A percentile compares a stretch with the other conserved stretches of the same genome.
Evolutionary conservation across 1,140 invertebrate genomes (phyloP).

Genomic region (Lordiphosa clarofinis): DNA sequence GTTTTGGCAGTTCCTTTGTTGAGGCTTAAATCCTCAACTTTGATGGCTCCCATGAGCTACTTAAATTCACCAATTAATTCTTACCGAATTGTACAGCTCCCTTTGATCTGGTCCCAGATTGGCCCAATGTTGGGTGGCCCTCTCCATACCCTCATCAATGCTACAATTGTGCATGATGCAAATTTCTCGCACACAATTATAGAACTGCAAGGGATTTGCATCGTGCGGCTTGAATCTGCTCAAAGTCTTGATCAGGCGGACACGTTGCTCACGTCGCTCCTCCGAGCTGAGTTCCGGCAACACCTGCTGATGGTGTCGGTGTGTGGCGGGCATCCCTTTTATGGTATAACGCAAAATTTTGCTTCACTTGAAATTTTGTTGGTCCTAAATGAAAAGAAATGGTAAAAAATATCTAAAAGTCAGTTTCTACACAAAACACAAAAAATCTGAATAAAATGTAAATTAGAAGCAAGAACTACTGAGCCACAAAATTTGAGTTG

Average conservation of each 20-base stretch:
- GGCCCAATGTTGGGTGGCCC: slow-evolving; percentile 33
- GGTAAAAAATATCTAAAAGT: no score
- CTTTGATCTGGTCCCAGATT: slow-evolving; percentile 21
- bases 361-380: slow-evolving; percentile 3
- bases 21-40: no score
- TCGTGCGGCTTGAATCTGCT: slow-evolving; percentile 34
- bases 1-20: no score
- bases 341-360: slow-evolving; percentile 1
- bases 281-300: background rate
- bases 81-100: slow-evolving; percentile 51
- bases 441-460: slow-evolving; percentile 18
- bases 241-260: slow-evolving; percentile 29
- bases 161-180: slow-evolving; percentile 65
- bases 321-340: no score
- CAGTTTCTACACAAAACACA: no score
- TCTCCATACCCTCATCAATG: slow-evolving; percentile 55
- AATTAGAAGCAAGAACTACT: background rate
- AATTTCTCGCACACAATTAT: slow-evolving; percentile 54
- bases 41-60: no score
- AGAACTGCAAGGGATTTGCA: slow-evolving; percentile 57
- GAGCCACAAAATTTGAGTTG: background rate
- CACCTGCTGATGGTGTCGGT: background rate
- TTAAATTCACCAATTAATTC: background rate
- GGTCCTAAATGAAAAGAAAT: background rate
- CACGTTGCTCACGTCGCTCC: slow-evolving; percentile 27